Evolutionary conservation across 2,797 vertebrate species (phyloP).

Genomic region (Hydrocynus forskahlii): DNA sequence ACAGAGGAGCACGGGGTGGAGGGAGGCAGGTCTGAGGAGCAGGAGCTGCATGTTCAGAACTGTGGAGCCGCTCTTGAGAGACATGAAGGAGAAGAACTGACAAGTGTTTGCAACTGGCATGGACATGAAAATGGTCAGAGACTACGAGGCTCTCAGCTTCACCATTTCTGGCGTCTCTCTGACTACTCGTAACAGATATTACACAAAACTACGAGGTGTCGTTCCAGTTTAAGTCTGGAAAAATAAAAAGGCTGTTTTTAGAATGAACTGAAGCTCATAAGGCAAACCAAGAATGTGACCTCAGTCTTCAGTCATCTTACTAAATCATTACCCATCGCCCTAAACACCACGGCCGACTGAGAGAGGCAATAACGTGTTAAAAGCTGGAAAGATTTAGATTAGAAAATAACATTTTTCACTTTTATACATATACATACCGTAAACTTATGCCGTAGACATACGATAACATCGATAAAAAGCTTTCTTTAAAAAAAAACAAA

Average conservation of each 20-base stretch:
- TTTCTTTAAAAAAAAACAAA: too few species aligned
- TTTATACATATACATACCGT: too few species aligned
- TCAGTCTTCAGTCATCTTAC: too few species aligned
- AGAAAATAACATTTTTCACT: too few species aligned
- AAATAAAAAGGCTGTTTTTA: background rate
- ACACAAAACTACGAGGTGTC: background rate
- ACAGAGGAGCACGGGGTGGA: background rate
- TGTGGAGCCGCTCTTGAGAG: background rate
- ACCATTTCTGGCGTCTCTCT: background rate
- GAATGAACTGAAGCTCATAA: background rate
- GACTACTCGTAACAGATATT: background rate
- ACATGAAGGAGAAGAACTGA: slow-evolving; percentile 19
- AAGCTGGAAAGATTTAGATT: too few species aligned
- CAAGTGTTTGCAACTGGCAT: slow-evolving; percentile 69
- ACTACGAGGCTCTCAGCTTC: background rate
- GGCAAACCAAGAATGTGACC: too few species aligned
- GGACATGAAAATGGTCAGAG: background rate
- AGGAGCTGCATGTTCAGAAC: background rate
- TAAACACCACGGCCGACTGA: too few species aligned
- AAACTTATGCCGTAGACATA: too few species aligned
- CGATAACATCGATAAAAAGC: too few species aligned
- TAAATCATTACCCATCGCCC: too few species aligned
- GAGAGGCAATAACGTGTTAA: too few species aligned
- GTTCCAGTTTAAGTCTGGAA: background rate
- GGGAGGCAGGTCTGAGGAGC: background rate